Base-by-base conservation (phyloP, 2,888 invertebrate species). In the Boloria euphrosyne region DNA sequence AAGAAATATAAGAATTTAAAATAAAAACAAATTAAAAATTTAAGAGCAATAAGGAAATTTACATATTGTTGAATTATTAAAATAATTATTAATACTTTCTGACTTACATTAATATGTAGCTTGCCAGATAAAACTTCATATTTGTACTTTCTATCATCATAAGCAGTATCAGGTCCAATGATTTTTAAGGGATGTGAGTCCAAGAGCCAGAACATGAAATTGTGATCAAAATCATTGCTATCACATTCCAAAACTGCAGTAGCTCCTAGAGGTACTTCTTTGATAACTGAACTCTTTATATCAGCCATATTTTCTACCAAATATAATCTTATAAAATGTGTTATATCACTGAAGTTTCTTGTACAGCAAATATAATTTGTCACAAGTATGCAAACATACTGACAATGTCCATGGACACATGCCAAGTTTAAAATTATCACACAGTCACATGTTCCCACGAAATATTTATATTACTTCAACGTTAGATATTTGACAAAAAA, bases 61-160 rank as follows among this genome's bases (percentile, higher is more conserved):
- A 14, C 31, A 53, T 16, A 38, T 31, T 16, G n/a, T 16, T 13
- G 31, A 43, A 13, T 38, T 38, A 3, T 31, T 22, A 31, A 49
- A 44, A n/a, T 71, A n/a, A n/a, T n/a, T n/a, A n/a, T n/a, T n/a
- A n/a, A n/a, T n/a, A n/a, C n/a, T n/a, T n/a, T n/a, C n/a, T n/a
- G n/a, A 89, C 93, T 93, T 83, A 95, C 95, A 92, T 93, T 91
- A 73, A 95, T 95, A 64, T 90, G 92, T 47, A 95, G 91, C 75
- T 93, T 94, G 73, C 95, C 95, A 57, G 95, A 94, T 54, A 95
- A 85, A 13, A 95, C 94, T 85, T 95, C 94, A 84, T 95, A 95
- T 78, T 94, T 94, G 78, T 94, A 95, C 82, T 95, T 95, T 55
- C 88, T 85, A 71, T 87, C 89, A 82, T 95, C 93, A 78, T 93